Evolutionary conservation across 2,797 vertebrate species (phyloP).

Genomic region (Hipposideros larvatus): DNA sequence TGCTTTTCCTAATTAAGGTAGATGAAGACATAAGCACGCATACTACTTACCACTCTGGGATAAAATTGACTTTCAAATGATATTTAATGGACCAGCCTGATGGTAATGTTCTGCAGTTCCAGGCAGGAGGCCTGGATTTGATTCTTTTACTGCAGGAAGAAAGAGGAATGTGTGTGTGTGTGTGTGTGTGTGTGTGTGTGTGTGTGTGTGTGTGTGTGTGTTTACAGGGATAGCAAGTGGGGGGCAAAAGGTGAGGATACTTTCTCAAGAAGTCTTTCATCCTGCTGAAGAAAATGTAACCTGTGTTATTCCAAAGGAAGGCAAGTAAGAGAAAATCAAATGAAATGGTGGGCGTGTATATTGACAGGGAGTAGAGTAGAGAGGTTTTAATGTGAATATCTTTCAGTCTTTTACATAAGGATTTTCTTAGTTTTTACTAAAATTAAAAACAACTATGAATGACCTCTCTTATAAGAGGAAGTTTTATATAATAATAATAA

Average conservation of each 20-base stretch:
- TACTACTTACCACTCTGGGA: constrained; percentile 77
- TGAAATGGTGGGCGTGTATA: not conserved
- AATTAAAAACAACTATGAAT: not conserved
- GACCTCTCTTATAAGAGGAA: not conserved
- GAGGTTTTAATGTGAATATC: not conserved
- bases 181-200: not conserved
- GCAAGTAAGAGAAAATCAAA: not conserved
- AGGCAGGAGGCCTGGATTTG: constrained; percentile 73
- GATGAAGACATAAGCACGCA: constrained; percentile 80
- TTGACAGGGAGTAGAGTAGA: not conserved
- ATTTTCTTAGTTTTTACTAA: not conserved
- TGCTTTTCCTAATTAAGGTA: constrained; percentile 78
- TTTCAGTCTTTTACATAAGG: not conserved
- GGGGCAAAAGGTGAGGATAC: not conserved
- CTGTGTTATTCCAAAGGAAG: not conserved
- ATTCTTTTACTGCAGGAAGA: constrained; percentile 44
- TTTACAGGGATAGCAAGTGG: not conserved
- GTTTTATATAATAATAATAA: constrained; percentile 2
- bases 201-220: not conserved
- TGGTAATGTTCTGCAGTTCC: constrained; percentile 77
- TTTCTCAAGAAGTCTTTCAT: constrained; percentile 28
- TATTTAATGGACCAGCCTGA: constrained; percentile 83
- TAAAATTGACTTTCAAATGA: constrained; percentile 84
- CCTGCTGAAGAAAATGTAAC: not conserved
- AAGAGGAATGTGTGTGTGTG: not conserved